Conservation (phyloP, 2,888 invertebrate species). For the Carcina quercana region DNA sequence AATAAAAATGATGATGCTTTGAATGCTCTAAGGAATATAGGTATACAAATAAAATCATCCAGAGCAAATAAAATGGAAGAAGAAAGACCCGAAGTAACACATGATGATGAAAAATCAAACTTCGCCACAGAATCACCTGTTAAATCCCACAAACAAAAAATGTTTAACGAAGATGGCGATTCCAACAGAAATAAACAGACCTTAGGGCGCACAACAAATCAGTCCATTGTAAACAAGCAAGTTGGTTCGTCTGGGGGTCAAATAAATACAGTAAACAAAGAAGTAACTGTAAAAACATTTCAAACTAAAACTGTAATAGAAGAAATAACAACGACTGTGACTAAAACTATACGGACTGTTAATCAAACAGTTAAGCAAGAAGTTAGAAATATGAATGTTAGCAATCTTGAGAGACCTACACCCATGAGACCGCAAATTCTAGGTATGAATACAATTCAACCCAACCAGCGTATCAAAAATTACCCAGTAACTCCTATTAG, state of each 20-base stretch:
- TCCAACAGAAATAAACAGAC: not conserved
- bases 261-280: conserved; percentile 50
- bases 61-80: conserved; percentile 15
- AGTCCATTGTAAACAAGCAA: conserved; percentile 31
- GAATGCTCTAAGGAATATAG: conserved; percentile 38
- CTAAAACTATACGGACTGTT: conserved; percentile 62
- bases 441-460: conserved; percentile 29
- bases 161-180: conserved; percentile 10
- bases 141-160: conserved; percentile 25
- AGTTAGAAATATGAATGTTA: conserved; percentile 34
- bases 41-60: conserved; percentile 42
- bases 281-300: conserved; percentile 57
- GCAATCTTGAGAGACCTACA: conserved; percentile 25
- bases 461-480: conserved; percentile 28
- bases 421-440: conserved; percentile 32
- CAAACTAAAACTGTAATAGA: conserved; percentile 60
- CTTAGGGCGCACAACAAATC: conserved; percentile 17
- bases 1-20: conserved; percentile 25
- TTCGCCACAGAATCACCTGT: too few relatives aligned
- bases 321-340: conserved; percentile 66
- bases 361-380: conserved; percentile 57
- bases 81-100: conserved; percentile 3
- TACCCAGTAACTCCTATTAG: conserved; percentile 41
- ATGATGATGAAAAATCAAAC: conserved; percentile 16
- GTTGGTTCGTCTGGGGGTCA: conserved; percentile 33